Evolutionary conservation across 2,113 vertebrate species (phyloP).

Genomic region (Natator depressus): DNA sequence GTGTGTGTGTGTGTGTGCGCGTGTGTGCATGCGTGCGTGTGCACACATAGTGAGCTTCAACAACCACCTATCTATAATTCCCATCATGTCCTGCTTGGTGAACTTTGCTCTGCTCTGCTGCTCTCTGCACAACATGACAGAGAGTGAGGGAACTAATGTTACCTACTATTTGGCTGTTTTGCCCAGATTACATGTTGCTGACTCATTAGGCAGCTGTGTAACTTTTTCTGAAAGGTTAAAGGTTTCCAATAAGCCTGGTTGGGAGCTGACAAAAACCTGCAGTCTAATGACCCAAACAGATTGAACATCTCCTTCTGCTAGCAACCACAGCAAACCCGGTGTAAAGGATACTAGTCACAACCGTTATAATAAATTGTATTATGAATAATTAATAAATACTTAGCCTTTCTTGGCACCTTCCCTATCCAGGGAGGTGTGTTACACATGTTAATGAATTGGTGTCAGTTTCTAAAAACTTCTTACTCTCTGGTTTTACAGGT

Average conservation of each 20-base stretch:
- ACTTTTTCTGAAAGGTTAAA: conserved; percentile 32
- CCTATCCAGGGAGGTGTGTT: not conserved
- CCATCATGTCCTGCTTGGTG: not conserved
- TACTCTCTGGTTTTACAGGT: not conserved
- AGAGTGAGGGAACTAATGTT: conserved; percentile 20
- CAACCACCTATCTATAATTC: not conserved
- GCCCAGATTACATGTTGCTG: conserved; percentile 14
- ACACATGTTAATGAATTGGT: not conserved
- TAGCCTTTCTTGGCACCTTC: not conserved
- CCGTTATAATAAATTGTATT: not conserved
- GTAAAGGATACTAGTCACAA: not conserved
- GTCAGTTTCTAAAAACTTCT: not conserved
- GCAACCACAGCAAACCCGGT: not conserved
- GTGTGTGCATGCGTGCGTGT: not conserved
- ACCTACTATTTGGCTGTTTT: conserved; percentile 32
- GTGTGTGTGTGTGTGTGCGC: not conserved
- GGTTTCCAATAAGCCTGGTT: not conserved
- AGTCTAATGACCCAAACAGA: not conserved
- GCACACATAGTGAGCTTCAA: not conserved
- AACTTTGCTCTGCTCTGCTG: conserved; percentile 35
- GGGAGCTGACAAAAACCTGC: conserved; percentile 16
- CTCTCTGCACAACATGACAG: not conserved
- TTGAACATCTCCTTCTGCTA: not conserved
- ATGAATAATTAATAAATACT: not conserved
- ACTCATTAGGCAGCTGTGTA: not conserved